Evolutionary conservation across 2,888 invertebrate genomes (phyloP), one percentile per base, ranked within the genome.

Genomic region (Cantharis nigra): DNA sequence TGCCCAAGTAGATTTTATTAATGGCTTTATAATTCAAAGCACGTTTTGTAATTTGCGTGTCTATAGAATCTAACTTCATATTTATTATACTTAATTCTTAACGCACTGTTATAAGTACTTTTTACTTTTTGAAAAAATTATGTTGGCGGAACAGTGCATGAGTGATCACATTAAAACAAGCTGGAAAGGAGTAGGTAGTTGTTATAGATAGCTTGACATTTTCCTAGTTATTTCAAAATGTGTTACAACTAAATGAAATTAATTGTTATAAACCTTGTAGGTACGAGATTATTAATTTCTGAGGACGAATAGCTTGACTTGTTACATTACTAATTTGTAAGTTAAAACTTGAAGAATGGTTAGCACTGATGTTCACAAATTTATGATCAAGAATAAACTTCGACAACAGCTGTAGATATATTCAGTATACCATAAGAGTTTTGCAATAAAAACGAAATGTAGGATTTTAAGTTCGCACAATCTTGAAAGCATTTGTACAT

Each of bases 121-220:
- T 49, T 49, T 49, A 49, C 49, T 65, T 72, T 65, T n/a, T 2
- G 23, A 67, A 67, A 67, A 67, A 63, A 72, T 71, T 76, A 69
- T 76, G 20, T 33, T 72, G 73, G 74, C 74, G 74, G 74, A 74
- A 74, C 74, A 63, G 69, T 69, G 74, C 74, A 74, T 74, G 74
- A 74, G 74, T 73, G 73, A 69, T 69, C 62, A 69, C 73, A 73
- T 72, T 72, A 72, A 63, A 64, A 23, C 72, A 33, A 33, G 65
- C 64, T 72, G 30, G 30, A 49, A 49, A 72, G 33, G 64, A 72
- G 64, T 73, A 67, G 65, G 65, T 23, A 64, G 49, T 49, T n/a
- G 49, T 49, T 49, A 49, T 23, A 67, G 65, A 26, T 67, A 69
- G 49, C 49, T 69, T 33, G 73, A 33, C 73, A 73, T 73, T 73